phyloP scores from a whole-genome alignment of 2,888 invertebrate species.

The Germaria angustata region DNA sequence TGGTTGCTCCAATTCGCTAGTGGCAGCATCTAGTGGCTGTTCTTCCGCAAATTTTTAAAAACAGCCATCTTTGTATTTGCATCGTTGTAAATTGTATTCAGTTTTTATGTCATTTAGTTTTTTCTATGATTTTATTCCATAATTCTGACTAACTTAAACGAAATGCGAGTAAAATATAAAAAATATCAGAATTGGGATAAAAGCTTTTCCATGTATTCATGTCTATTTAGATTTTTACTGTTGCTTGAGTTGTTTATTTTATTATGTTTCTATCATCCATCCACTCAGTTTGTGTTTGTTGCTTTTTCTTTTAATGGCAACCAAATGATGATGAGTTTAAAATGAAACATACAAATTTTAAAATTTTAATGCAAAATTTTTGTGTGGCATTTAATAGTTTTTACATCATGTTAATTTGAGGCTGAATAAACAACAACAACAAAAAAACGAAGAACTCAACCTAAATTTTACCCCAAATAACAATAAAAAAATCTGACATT shows the following conservation, averaged over 20 bases:
- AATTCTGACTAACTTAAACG: neutral
- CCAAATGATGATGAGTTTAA: conserved; percentile 48
- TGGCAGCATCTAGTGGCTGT: neutral
- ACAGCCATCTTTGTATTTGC: conserved; percentile 35
- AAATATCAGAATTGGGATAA: conserved; percentile 31
- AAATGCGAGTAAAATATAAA: neutral
- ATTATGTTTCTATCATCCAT: neutral
- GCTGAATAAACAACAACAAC: neutral
- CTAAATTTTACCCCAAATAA: neutral
- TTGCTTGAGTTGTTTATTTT: conserved; percentile 26
- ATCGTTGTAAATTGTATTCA: conserved; percentile 8
- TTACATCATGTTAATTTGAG: neutral
- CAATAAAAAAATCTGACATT: neutral
- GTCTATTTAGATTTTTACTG: conserved; percentile 61
- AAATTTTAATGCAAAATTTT: conserved; percentile 35
- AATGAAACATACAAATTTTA: conserved; percentile 50
- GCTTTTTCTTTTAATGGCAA: conserved; percentile 4
- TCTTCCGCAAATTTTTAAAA: conserved; percentile 20
- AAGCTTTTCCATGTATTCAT: conserved; percentile 62
- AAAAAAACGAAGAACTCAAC: neutral
- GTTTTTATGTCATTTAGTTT: conserved; percentile 33
- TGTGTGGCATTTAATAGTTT: conserved; percentile 16
- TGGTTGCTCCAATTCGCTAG: too few species aligned
- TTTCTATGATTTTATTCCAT: conserved; percentile 1
- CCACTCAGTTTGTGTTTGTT: conserved; percentile 1